Evolutionary conservation across 2,113 vertebrate genomes (phyloP), one percentile per base, ranked within the genome.

Genomic region (Zonotrichia leucophrys): DNA sequence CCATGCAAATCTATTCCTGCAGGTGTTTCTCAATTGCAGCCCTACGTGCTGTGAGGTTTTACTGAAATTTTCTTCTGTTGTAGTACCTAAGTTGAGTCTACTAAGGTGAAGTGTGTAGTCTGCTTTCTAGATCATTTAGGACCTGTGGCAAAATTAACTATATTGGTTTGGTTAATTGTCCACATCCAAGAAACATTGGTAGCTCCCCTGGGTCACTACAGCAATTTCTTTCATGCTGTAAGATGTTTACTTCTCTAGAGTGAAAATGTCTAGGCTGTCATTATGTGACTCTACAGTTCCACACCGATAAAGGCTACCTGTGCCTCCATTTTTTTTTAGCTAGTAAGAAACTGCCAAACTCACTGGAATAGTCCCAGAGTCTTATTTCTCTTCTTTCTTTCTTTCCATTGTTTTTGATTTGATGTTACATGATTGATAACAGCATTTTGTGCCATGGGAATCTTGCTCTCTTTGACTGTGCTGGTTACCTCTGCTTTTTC

Each of bases 141-240:
- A 95, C 68, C 63, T 89, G 64, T 68, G 83, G 42, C 59, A 96
- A 96, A 96, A 96, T 95, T 78, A 95, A 87, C 73, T 92, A 35
- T 85, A 84, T 66, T 94, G 59, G 86, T 97, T 95, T 95, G 62
- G 67, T 94, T 96, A 97, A 92, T 91, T 92, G 66, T 49, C 56
- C 60, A 83, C 35, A 89, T 94, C 89, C 60, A 91, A 74, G 90
- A 93, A 92, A 89, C 46, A 64, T 0, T 79, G 85, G 68, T 59
- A 79, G 31, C 42, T 93, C 92, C 88, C 87, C 62, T 79, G 89
- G 31, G 66, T 95, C 76, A 78, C 73, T 39, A 31, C 42, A 92
- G 79, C 28, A 68, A 49, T 87, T 92, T 95, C 14, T 81, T 95
- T 94, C 63, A 67, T n/a, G 42, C 68, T 94, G 62, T 44, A 77